These are phyloP conservation scores for Perdix hodgsoniae DNA, from an alignment of 2,797 vertebrate species.

Conservation along the genomic window DNA sequence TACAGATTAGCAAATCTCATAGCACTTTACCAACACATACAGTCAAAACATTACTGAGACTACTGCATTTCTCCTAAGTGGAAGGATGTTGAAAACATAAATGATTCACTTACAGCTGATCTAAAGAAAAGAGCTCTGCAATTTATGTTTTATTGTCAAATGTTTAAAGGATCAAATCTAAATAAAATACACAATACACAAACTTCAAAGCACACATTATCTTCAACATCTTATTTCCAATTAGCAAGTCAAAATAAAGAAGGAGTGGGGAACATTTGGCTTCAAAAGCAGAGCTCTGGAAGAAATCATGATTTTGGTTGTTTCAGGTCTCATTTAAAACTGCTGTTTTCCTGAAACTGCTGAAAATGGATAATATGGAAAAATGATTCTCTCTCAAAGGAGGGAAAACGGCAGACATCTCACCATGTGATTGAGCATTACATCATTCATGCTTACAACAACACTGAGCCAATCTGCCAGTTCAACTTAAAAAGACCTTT, in stretches of 20 bases:
- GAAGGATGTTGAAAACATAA: conserved; percentile 57
- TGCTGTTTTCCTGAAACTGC: conserved; percentile 41
- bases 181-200: conserved; percentile 58
- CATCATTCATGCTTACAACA: conserved; percentile 23
- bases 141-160: conserved; percentile 67
- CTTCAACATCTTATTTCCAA: conserved; percentile 63
- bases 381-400: conserved; percentile 26
- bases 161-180: conserved; percentile 59
- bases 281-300: conserved; percentile 57
- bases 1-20: conserved; percentile 46
- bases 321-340: conserved; percentile 26
- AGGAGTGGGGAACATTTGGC: conserved; percentile 16
- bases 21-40: conserved; percentile 47
- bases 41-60: conserved; percentile 56
- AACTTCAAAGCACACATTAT: conserved; percentile 62
- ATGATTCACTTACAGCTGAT: conserved; percentile 53
- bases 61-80: conserved; percentile 28
- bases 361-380: conserved; percentile 18
- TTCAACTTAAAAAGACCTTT: conserved; percentile 9
- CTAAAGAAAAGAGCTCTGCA: background rate
- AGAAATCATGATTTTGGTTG: conserved; percentile 53
- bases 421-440: conserved; percentile 33
- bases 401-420: conserved; percentile 35
- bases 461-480: conserved; percentile 35
- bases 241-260: conserved; percentile 69